phyloP scores from a whole-genome alignment of 2,113 vertebrate genomes.

The Orientallactaga bullata region DNA sequence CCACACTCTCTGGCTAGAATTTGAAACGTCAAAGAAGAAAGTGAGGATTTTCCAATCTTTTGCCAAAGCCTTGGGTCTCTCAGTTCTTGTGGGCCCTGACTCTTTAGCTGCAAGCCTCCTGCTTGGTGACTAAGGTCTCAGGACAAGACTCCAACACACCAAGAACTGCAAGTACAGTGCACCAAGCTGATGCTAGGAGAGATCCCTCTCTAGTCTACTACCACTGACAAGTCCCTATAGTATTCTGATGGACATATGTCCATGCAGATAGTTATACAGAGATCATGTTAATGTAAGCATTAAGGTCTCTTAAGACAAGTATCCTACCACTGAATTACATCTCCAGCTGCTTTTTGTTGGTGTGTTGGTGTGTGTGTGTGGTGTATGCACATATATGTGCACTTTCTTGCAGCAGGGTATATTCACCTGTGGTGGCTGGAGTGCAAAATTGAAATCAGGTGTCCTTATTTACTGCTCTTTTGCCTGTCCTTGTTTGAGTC shows the following conservation, averaged over 20 bases:
- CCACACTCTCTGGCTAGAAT: not conserved
- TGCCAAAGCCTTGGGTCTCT: not conserved
- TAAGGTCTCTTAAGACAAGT: not conserved
- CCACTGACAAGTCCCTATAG: not conserved
- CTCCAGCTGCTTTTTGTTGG: not conserved
- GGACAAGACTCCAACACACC: not conserved
- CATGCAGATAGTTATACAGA: not conserved
- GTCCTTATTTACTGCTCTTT: too few relatives aligned
- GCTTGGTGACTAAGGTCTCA: not conserved
- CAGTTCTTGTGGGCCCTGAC: not conserved
- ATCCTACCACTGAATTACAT: not conserved
- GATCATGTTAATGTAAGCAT: not conserved
- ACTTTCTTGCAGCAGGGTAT: too few relatives aligned
- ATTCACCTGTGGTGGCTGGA: too few relatives aligned
- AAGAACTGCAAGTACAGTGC: not conserved
- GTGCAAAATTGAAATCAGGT: too few relatives aligned
- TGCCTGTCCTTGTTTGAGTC: too few relatives aligned
- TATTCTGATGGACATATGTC: not conserved
- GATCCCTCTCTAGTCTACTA: not conserved
- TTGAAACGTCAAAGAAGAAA: slow-evolving; percentile 28
- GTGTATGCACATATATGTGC: too few relatives aligned
- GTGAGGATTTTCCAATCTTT: not conserved
- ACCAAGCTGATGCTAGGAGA: not conserved
- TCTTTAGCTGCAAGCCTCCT: not conserved
- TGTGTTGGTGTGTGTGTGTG: too few relatives aligned